A percentile compares a stretch with the other conserved stretches of the same genome.
Evolutionary conservation across 1,140 invertebrate genomes (phyloP).

Genomic region (Ditylenchus dipsaci): DNA sequence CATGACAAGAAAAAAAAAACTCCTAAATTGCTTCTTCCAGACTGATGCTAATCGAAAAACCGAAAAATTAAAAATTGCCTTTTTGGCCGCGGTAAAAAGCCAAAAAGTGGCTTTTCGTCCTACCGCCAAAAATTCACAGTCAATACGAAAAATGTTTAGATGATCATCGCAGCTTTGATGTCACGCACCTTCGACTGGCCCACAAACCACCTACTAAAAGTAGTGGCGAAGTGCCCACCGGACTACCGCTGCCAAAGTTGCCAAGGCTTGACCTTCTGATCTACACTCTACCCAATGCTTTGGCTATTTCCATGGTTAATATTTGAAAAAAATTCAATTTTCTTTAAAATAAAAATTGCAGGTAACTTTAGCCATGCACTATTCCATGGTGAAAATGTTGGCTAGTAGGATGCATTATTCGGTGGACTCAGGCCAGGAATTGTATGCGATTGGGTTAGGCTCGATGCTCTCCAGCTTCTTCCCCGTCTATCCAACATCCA

Average conservation of each 20-base stretch:
- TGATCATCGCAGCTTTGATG: slow-evolving; percentile 13
- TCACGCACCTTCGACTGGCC: slow-evolving; percentile 9
- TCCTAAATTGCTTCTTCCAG: too few relatives aligned
- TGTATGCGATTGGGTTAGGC: slow-evolving; percentile 27
- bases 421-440: slow-evolving; percentile 34
- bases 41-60: too few relatives aligned
- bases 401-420: slow-evolving; percentile 22
- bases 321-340: too few relatives aligned
- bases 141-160: slow-evolving; percentile 13
- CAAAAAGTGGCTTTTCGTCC: too few relatives aligned
- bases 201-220: slow-evolving; percentile 11
- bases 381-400: slow-evolving; percentile 32
- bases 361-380: slow-evolving; percentile 19
- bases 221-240: slow-evolving; percentile 29
- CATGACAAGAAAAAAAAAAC: too few relatives aligned
- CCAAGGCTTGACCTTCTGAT: slow-evolving; percentile 12
- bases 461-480: slow-evolving; percentile 21
- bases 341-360: neutral
- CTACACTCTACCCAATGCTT: slow-evolving; percentile 20
- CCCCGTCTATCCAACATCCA: slow-evolving; percentile 44
- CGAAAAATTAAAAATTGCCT: too few relatives aligned
- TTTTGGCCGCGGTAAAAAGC: too few relatives aligned
- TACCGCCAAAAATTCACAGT: too few relatives aligned
- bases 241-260: slow-evolving; percentile 22
- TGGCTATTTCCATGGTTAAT: slow-evolving; percentile 33